Evolutionary conservation across 1,140 invertebrate species (phyloP).

Genomic region (Drosophila kurseongensis): DNA sequence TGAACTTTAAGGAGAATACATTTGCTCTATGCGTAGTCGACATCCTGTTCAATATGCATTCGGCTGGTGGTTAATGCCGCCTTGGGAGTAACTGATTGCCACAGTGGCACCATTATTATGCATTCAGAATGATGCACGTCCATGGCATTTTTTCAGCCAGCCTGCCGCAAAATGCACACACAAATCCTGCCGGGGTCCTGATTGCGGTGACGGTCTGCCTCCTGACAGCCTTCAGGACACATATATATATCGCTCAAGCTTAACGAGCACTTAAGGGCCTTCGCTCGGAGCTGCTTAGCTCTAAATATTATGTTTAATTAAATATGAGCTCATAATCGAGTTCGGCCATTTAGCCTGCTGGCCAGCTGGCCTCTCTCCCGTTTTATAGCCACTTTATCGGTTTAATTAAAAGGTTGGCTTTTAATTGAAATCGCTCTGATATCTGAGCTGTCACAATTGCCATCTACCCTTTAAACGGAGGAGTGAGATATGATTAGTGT

Average conservation of each 20-base stretch:
- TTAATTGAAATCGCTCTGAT: conserved; percentile 59
- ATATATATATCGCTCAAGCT: conserved; percentile 34
- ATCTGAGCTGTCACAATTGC: conserved; percentile 47
- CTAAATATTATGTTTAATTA: conserved; percentile 64
- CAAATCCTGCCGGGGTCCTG: conserved; percentile 26
- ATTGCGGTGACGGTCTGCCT: conserved; percentile 39
- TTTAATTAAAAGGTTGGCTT: conserved; percentile 68
- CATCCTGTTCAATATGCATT: conserved; percentile 71
- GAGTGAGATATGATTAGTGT: conserved; percentile 36
- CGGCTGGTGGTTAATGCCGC: conserved; percentile 51
- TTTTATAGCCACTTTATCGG: conserved; percentile 65
- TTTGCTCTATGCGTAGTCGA: conserved; percentile 36
- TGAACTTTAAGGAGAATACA: conserved; percentile 6
- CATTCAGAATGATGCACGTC: conserved; percentile 73
- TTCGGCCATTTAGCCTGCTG: conserved; percentile 8
- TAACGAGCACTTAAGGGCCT: conserved; percentile 73
- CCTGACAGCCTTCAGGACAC: conserved; percentile 15
- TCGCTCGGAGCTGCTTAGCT: conserved; percentile 27
- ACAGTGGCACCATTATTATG: conserved; percentile 65
- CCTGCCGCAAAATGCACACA: conserved; percentile 37
- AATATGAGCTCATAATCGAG: conserved; percentile 69
- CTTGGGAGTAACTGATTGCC: conserved; percentile 65
- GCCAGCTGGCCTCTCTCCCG: conserved; percentile 4
- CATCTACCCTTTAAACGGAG: conserved; percentile 12
- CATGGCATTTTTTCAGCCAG: conserved; percentile 47